Evolutionary conservation across 2,113 vertebrate species (phyloP), one percentile per base, ranked within the genome.

Genomic region (Picathartes gymnocephalus): DNA sequence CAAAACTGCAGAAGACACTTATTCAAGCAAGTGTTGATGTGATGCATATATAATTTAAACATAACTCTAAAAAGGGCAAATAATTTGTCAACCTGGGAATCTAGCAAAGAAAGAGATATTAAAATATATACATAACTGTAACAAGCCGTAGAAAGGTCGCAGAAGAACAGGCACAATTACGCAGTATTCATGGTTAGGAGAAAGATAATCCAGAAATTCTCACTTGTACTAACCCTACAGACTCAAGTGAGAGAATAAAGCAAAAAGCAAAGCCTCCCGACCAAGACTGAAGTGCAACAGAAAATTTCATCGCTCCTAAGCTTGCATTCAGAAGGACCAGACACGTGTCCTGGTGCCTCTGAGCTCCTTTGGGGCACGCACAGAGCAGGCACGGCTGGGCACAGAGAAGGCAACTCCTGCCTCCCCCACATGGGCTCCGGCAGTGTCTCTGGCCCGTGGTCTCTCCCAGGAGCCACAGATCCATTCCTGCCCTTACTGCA

Each of bases 271-370:
- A 88, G 56, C 40, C 35, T 86, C 51, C 33, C 45, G 76, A 28
- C 27, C 13, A 24, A 54, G 58, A 39, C 2, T n/a, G 54, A 27
- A 77, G 37, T 0, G 13, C 73, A 81, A 58, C 7, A 84, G 68
- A 84, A 54, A 42, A 74, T 78, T 14, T 42, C 11, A 16, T 24
- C 44, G 10, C 7, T 48, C 24, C 16, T 65, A n/a, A 58, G 16
- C 44, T 30, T 60, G 39, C 0, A 0, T 60, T 58, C 3, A 2
- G 39, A 56, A 85, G 66, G 48, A 33, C 13, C 17, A 58, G 40
- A 39, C 28, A 17, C 0, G 0, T 30, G 47, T 20, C 28, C 31
- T 27, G 39, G 10, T 1, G 7, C 69, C 58, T 23, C 40, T 15
- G 71, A 60, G 45, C 45, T 40, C 14, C 48, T 60, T 11, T 50